Evolutionary conservation across 92 coral and sea anemone genomes (phyloP).

Genomic region (Palythoa heliodiscus): DNA sequence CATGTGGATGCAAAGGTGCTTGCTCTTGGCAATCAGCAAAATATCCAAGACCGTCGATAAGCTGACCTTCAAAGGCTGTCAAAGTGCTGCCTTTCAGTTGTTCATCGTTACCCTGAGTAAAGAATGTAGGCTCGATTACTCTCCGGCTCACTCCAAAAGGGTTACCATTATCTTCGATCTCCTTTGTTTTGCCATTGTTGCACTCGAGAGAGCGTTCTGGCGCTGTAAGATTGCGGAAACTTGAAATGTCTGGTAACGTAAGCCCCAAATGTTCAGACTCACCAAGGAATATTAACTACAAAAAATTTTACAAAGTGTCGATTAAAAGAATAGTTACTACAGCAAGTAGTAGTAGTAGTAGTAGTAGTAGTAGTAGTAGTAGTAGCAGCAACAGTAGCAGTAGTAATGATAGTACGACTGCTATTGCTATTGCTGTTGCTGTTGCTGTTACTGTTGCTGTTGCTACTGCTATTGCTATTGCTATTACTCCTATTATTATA

Average conservation of each 20-base stretch:
- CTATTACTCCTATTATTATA: background rate
- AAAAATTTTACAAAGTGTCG: background rate
- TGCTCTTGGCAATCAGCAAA: background rate
- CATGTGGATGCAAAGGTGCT: background rate
- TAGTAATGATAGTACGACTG: no score
- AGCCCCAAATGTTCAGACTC: conserved; percentile 5
- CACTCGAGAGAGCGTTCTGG: conserved; percentile 1
- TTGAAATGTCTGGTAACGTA: background rate
- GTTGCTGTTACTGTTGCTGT: background rate
- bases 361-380: background rate
- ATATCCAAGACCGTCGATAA: background rate
- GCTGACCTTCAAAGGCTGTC: background rate
- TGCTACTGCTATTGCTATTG: background rate
- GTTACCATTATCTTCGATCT: background rate
- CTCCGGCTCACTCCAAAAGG: background rate
- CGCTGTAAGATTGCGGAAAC: background rate
- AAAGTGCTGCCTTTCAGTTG: background rate
- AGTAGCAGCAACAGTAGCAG: no score
- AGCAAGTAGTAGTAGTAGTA: background rate
- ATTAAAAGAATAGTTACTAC: background rate
- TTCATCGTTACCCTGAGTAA: background rate
- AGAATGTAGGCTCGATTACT: background rate
- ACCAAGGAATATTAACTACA: conserved; percentile 4
- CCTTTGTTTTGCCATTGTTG: background rate
- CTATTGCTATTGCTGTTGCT: background rate